phyloP scores from a whole-genome alignment of 2,797 vertebrate species.

The Toxotes lorentzi region DNA sequence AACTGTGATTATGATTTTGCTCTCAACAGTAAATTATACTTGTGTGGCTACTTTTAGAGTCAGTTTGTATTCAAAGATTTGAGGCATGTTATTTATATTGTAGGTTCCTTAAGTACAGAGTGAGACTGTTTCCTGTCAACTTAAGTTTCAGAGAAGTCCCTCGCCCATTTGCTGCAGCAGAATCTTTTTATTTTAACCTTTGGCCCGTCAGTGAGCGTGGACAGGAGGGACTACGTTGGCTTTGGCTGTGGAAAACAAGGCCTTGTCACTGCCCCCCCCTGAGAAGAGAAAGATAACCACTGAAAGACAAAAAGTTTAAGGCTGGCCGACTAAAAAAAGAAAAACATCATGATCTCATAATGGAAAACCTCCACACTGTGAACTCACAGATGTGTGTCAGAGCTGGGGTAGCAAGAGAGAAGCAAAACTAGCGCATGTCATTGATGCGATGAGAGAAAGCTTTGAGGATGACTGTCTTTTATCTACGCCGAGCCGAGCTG shows the following conservation, averaged over 20 bases:
- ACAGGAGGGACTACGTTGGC: slow-evolving; percentile 62
- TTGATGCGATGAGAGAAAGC: slow-evolving; percentile 73
- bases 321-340: slow-evolving; percentile 23
- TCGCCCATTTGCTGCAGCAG: slow-evolving; percentile 24
- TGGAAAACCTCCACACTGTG: slow-evolving; percentile 66
- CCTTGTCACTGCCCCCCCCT: slow-evolving; percentile 42
- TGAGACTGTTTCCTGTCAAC: slow-evolving; percentile 46
- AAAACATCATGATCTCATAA: slow-evolving; percentile 69
- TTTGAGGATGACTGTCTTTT: slow-evolving; percentile 80
- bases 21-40: slow-evolving; percentile 12
- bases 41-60: not conserved
- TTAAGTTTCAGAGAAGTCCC: slow-evolving; percentile 32
- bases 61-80: slow-evolving; percentile 32
- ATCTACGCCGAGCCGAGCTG: slow-evolving; percentile 69
- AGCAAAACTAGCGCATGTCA: slow-evolving; percentile 66
- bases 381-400: slow-evolving; percentile 69
- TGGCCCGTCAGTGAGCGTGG: slow-evolving; percentile 55
- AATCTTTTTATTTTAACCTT: slow-evolving; percentile 58
- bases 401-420: slow-evolving; percentile 46
- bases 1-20: slow-evolving; percentile 10
- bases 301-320: slow-evolving; percentile 63
- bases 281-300: slow-evolving; percentile 70
- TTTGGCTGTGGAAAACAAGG: slow-evolving; percentile 74
- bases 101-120: slow-evolving; percentile 18
- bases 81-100: slow-evolving; percentile 33